A percentile compares a stretch with the other conserved stretches of the same genome.
phyloP scores from a whole-genome alignment of 2,888 invertebrate genomes.

The Xanthia togata region DNA sequence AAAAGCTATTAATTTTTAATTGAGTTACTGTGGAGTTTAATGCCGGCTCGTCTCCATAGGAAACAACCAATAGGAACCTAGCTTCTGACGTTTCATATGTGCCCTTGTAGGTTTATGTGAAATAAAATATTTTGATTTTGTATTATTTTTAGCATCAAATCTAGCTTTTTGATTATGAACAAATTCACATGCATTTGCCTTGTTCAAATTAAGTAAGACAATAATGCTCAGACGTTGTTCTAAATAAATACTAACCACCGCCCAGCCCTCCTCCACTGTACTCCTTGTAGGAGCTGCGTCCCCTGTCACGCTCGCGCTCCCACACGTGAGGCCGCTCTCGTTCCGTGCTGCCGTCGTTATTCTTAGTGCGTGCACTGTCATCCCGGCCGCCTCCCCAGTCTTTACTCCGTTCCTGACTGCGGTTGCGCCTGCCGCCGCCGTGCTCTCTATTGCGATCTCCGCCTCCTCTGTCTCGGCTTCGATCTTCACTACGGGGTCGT shows the following conservation, averaged over 20 bases:
- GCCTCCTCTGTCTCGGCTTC: slow-evolving; percentile 1
- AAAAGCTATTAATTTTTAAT: no score
- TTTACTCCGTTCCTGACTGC: slow-evolving; percentile 51
- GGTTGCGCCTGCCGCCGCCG: neutral
- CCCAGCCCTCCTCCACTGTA: slow-evolving; percentile 79
- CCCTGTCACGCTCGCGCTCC: slow-evolving; percentile 69
- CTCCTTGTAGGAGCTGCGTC: slow-evolving; percentile 72
- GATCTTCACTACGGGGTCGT: slow-evolving; percentile 3
- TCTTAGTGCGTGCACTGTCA: slow-evolving; percentile 5
- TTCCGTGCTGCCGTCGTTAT: slow-evolving; percentile 32
- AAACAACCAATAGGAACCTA: no score
- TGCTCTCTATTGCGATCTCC: slow-evolving; percentile 22
- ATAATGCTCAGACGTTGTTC: neutral
- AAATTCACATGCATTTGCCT: neutral
- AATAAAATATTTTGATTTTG: no score
- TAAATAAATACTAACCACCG: slow-evolving; percentile 70
- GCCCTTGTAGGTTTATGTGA: no score
- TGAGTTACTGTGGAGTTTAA: no score
- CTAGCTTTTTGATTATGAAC: no score
- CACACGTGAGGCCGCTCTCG: slow-evolving; percentile 38
- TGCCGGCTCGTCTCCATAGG: no score
- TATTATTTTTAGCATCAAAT: no score
- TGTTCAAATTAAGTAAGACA: neutral
- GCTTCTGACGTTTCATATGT: no score
- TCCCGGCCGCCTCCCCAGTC: slow-evolving; percentile 44